Percentiles rank a stretch among this genome's conserved stretches.
These are phyloP conservation scores for Hydropsyche tenuis DNA, from an alignment of 1,140 invertebrate genomes.

Conservation along the genomic window DNA sequence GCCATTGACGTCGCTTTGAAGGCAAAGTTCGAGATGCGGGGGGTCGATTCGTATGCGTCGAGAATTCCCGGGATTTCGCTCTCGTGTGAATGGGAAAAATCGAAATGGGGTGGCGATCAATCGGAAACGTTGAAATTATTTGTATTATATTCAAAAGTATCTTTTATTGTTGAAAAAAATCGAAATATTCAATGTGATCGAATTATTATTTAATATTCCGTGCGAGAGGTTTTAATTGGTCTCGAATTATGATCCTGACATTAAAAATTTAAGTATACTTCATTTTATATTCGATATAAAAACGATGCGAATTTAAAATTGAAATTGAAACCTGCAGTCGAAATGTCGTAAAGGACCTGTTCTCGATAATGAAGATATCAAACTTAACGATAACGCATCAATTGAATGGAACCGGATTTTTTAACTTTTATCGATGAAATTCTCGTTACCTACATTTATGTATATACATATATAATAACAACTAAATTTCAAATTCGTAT, in stretches of 20 bases:
- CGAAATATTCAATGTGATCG: too few relatives aligned
- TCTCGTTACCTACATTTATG: too few relatives aligned
- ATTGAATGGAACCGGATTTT: slow-evolving; percentile 2
- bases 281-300: too few relatives aligned
- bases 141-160: neutral
- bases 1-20: slow-evolving; percentile 34
- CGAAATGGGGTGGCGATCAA: neutral
- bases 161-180: too few relatives aligned
- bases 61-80: slow-evolving; percentile 24
- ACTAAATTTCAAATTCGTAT: too few relatives aligned
- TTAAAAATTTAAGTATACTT: too few relatives aligned
- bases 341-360: neutral
- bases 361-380: slow-evolving; percentile 5
- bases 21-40: slow-evolving; percentile 8
- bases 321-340: neutral
- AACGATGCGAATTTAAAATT: too few relatives aligned
- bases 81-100: slow-evolving; percentile 24
- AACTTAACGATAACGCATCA: slow-evolving; percentile 15
- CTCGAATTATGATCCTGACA: too few relatives aligned
- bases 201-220: too few relatives aligned
- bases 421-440: too few relatives aligned
- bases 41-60: slow-evolving; percentile 3
- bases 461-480: too few relatives aligned
- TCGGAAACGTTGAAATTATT: neutral
- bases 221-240: too few relatives aligned